Percentiles rank a stretch among this genome's conserved stretches.
phyloP scores from a whole-genome alignment of 2,113 vertebrate species.

The Notothenia rossii region DNA sequence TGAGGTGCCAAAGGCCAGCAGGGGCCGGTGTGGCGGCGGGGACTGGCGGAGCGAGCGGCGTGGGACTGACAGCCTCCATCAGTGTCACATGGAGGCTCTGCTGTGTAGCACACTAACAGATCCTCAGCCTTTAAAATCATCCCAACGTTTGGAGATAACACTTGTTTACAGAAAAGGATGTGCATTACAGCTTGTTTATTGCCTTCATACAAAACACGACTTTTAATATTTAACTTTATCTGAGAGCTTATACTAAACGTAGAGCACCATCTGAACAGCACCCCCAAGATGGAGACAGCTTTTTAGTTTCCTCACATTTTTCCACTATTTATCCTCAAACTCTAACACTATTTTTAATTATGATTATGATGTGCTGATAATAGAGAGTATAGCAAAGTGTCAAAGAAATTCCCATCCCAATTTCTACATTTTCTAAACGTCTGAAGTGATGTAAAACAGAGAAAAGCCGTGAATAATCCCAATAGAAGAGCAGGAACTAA shows the following conservation, averaged over 20 bases:
- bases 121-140: conserved; percentile 8
- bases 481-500: too few species aligned
- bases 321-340: too few species aligned
- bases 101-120: conserved; percentile 12
- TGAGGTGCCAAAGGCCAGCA: conserved; percentile 51
- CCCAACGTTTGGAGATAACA: not conserved
- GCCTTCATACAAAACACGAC: not conserved
- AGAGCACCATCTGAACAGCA: too few species aligned
- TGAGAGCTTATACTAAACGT: not conserved
- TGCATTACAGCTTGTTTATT: not conserved
- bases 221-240: conserved; percentile 13
- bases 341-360: too few species aligned
- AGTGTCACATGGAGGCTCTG: conserved; percentile 1
- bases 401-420: too few species aligned
- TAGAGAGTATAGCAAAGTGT: too few species aligned
- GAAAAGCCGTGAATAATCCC: too few species aligned
- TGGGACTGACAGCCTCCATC: conserved; percentile 34
- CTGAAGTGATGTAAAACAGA: too few species aligned
- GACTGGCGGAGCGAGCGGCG: not conserved
- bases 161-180: not conserved
- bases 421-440: too few species aligned
- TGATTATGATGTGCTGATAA: too few species aligned
- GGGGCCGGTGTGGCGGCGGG: conserved; percentile 12
- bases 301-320: too few species aligned
- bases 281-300: too few species aligned